A percentile compares a stretch with the other conserved stretches of the same genome.
Conservation (phyloP, 2,888 invertebrate genomes). For the Diogma glabrata region DNA sequence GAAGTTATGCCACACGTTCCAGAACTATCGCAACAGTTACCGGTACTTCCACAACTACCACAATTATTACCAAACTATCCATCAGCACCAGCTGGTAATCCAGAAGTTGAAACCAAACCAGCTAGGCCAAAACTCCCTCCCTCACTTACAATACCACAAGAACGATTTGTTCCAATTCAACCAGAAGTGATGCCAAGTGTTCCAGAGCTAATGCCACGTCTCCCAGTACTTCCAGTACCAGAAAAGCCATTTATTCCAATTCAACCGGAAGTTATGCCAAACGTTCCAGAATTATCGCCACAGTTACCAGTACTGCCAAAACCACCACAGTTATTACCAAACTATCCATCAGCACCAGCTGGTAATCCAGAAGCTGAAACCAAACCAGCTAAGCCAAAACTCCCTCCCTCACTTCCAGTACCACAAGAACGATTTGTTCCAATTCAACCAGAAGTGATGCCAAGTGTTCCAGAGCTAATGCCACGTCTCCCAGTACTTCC, state of each 20-base stretch:
- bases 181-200: not conserved
- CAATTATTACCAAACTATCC: not conserved
- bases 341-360: not conserved
- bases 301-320: not conserved
- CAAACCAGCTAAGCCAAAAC: not conserved
- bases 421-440: not conserved
- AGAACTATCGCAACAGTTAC: not conserved
- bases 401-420: constrained; percentile 1
- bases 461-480: not conserved
- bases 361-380: not conserved
- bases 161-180: too few relatives aligned
- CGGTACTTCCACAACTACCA: not conserved
- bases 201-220: too few relatives aligned
- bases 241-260: not conserved
- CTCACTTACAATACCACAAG: too few relatives aligned
- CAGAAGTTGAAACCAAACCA: too few relatives aligned
- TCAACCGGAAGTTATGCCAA: too few relatives aligned
- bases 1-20: not conserved
- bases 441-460: not conserved
- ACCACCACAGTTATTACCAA: not conserved
- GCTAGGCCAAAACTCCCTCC: too few relatives aligned
- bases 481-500: not conserved
- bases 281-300: not conserved
- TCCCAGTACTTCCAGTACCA: not conserved
- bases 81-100: not conserved